Base-by-base conservation (phyloP, 2,888 invertebrate species). In the Alcis repandata region DNA sequence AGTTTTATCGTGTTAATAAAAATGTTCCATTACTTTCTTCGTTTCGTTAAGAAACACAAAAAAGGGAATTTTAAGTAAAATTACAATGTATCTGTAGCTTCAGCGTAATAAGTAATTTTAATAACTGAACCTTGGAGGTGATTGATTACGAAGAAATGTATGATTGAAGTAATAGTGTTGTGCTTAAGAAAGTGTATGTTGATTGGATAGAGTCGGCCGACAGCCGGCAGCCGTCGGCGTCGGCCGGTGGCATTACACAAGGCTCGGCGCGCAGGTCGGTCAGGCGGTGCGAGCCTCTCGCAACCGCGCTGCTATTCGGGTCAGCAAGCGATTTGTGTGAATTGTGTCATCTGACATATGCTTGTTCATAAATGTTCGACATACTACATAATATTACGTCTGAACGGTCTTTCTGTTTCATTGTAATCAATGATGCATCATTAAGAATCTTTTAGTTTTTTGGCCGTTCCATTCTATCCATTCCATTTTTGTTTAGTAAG, bases 311-410 rank as follows among this genome's bases (percentile, higher is more conserved):
- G 86, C 87, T 90, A 92, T 92, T 92, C 88, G 87, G 92, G 92
- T 92, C 92, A 91, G 82, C 79, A 84, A 88, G 83, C 90, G 88
- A 91, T 91, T 92, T 92, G 91, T 91, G 91, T 90, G 90, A 91
- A 92, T 92, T 91, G 92, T 91, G 92, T 87, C 92, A 91, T 89
- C 88, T 88, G 84, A 86, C 87, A 86, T 87, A 88, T 83, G 82
- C 80, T 85, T 82, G 85, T 79, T 27, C 58, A 40, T 84, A 80
- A 84, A 82, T 79, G 76, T 72, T 74, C 74, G 73, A 79, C 53
- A 38, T 58, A 59, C 45, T 48, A 53, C 36, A 58, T 66, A 58
- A 59, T 59, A 59, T 64, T 59, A 49, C 38, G 32, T 59, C 20
- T 77, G 73, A 73, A 76, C 75, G 71, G 73, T 54, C 57, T 73